Evolutionary conservation across 1,140 invertebrate genomes (phyloP).

Genomic region (Harlomillsia oculata): DNA sequence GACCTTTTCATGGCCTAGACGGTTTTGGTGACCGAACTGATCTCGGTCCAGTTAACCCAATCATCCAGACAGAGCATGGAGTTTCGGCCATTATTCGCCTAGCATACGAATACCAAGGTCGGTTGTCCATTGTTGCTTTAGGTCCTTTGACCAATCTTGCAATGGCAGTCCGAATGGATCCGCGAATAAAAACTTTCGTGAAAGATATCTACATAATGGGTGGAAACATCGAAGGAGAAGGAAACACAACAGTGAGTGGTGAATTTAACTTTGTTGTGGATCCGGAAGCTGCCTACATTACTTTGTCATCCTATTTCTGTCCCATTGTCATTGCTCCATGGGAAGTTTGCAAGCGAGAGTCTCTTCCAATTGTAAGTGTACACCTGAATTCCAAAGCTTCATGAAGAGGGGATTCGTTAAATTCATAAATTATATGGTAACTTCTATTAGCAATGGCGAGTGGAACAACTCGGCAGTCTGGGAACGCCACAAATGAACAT

Average conservation of each 20-base stretch:
- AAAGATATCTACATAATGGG: slow-evolving; percentile 64
- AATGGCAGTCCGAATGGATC: slow-evolving; percentile 56
- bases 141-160: slow-evolving; percentile 70
- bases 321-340: slow-evolving; percentile 55
- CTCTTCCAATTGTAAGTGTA: background rate
- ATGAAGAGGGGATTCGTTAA: background rate
- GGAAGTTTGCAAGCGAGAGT: slow-evolving; percentile 46
- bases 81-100: slow-evolving; percentile 34
- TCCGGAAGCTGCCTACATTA: slow-evolving; percentile 65
- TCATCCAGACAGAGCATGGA: slow-evolving; percentile 33
- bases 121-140: slow-evolving; percentile 53
- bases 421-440: background rate
- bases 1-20: slow-evolving; percentile 38
- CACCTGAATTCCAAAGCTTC: background rate
- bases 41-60: slow-evolving; percentile 22
- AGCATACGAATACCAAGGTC: slow-evolving; percentile 36
- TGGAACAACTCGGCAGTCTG: slow-evolving; percentile 3
- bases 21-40: slow-evolving; percentile 40
- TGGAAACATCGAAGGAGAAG: slow-evolving; percentile 58
- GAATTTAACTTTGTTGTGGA: slow-evolving; percentile 73
- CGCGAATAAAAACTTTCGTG: slow-evolving; percentile 50
- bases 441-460: slow-evolving; percentile 14
- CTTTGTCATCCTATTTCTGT: slow-evolving; percentile 48
- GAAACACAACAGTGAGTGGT: slow-evolving; percentile 55
- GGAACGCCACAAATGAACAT: background rate